These are phyloP conservation scores for Siniperca undulata DNA, from an alignment of 2,797 vertebrate genomes.

Conservation along the genomic window DNA sequence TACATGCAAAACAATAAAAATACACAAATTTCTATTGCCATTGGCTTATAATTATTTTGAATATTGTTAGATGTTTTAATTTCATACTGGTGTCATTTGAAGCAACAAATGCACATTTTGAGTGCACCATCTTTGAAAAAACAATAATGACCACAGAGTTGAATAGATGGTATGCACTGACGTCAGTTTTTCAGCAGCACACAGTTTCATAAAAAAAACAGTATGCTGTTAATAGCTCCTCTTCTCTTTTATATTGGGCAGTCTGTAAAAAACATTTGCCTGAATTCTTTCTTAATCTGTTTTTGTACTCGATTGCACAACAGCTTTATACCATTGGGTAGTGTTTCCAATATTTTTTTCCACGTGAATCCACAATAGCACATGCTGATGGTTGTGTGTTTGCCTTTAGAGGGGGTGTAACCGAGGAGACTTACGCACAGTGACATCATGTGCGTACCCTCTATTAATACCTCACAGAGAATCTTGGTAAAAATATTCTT, in stretches of 20 bases:
- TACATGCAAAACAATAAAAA: neutral
- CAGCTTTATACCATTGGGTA: neutral
- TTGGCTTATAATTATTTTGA: neutral
- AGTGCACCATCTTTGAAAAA: neutral
- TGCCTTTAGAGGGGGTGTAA: slow-evolving; percentile 15
- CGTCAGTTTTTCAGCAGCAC: neutral
- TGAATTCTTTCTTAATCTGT: neutral
- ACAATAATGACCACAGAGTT: neutral
- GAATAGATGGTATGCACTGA: neutral
- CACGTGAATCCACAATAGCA: neutral
- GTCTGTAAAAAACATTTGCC: neutral
- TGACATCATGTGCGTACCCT: neutral
- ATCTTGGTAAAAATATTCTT: neutral
- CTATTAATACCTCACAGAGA: neutral
- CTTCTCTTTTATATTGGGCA: neutral
- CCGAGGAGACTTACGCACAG: neutral
- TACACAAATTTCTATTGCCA: no score
- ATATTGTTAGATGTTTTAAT: neutral
- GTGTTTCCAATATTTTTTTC: neutral
- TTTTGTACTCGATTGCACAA: neutral
- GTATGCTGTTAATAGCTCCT: neutral
- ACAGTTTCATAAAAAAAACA: neutral
- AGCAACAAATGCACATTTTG: neutral
- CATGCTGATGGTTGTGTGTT: neutral
- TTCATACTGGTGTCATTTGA: no score